phyloP scores from a whole-genome alignment of 2,888 invertebrate genomes.

The Trissonchulus sp. region DNA sequence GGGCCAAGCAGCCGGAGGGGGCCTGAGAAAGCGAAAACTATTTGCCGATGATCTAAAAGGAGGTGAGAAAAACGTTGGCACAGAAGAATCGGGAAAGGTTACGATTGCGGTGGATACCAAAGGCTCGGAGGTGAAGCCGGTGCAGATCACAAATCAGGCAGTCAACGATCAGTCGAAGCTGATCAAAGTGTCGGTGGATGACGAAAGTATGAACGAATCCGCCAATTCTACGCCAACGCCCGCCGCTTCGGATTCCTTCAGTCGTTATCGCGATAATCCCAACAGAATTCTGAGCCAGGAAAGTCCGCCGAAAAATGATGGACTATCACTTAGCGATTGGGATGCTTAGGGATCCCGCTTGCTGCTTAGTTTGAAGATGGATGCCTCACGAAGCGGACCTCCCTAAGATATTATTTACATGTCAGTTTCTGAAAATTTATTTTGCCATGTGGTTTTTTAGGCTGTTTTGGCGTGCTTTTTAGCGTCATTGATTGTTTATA shows the following conservation, averaged over 20 bases:
- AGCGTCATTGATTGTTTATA: no score
- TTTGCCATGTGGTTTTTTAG: no score
- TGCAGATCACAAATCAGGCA: background rate
- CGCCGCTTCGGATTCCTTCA: background rate
- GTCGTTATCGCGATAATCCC: background rate
- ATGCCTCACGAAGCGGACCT: no score
- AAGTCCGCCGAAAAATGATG: background rate
- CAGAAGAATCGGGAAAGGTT: background rate
- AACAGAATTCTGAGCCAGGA: background rate
- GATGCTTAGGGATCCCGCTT: no score
- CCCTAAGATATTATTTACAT: no score
- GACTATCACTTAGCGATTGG: no score
- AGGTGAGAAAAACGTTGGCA: background rate
- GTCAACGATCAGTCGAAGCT: background rate
- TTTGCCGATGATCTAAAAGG: background rate
- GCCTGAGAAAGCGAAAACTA: slow-evolving; percentile 6
- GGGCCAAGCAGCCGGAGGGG: background rate
- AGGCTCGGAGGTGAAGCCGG: background rate
- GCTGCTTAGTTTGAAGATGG: no score
- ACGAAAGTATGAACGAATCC: background rate
- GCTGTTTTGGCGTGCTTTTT: no score
- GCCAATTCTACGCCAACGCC: background rate
- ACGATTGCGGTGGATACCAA: no score
- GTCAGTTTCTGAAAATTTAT: no score
- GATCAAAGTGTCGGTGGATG: background rate